Evolutionary conservation across 2,888 invertebrate genomes (phyloP).

Genomic region (Artemia sinica): DNA sequence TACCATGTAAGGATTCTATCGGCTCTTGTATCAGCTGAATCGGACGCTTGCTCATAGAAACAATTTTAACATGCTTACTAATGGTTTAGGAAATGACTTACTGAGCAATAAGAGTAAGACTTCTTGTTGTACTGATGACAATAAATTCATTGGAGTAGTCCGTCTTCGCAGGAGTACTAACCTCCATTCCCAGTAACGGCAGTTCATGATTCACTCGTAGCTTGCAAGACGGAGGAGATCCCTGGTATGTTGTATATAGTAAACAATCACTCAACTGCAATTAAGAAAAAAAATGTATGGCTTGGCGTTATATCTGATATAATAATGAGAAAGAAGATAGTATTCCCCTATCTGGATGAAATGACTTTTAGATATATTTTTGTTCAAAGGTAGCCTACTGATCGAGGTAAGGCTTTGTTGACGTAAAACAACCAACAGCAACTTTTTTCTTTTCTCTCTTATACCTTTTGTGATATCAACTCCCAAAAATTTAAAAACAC

Average conservation of each 20-base stretch:
- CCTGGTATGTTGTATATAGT: conserved; percentile 33
- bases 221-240: conserved; percentile 29
- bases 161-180: conserved; percentile 30
- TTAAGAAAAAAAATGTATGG: conserved; percentile 19
- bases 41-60: conserved; percentile 29
- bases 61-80: background rate
- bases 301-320: background rate
- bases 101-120: conserved; percentile 39
- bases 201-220: conserved; percentile 37
- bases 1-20: conserved; percentile 33
- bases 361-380: no score
- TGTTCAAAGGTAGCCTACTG: no score
- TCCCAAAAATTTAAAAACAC: no score
- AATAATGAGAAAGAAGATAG: no score
- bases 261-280: conserved; percentile 35
- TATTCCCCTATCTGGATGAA: no score
- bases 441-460: no score
- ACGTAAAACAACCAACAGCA: no score
- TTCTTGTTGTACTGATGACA: conserved; percentile 38
- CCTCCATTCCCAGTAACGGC: conserved; percentile 38
- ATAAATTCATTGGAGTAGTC: conserved; percentile 40
- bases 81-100: conserved; percentile 27
- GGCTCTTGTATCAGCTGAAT: conserved; percentile 37
- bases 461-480: no score
- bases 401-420: no score